Percentiles rank a stretch among this genome's conserved stretches.
Conservation (phyloP, 2,113 vertebrate genomes). For the Syrmaticus mikado region DNA sequence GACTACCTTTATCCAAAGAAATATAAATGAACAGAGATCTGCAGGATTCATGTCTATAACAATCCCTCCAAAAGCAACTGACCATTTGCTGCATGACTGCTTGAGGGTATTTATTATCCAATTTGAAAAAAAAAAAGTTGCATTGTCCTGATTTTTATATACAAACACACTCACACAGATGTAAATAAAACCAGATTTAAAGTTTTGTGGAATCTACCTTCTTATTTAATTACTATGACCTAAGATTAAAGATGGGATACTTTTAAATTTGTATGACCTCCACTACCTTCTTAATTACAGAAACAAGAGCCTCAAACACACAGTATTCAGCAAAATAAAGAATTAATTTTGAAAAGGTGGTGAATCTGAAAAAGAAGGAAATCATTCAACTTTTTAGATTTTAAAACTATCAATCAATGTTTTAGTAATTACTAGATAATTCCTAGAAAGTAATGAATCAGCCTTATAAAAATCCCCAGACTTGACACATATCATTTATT, state of each 20-base stretch:
- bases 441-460: slow-evolving; percentile 23
- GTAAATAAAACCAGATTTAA: background rate
- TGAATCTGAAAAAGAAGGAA: background rate
- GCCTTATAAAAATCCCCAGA: background rate
- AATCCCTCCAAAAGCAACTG: background rate
- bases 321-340: background rate
- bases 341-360: background rate
- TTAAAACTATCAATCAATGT: background rate
- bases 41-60: background rate
- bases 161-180: background rate
- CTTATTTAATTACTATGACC: background rate
- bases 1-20: background rate
- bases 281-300: background rate
- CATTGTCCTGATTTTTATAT: background rate
- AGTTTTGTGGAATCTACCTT: background rate
- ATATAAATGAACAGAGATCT: background rate
- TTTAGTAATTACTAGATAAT: background rate
- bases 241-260: background rate
- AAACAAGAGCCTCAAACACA: background rate
- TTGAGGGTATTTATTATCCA: background rate
- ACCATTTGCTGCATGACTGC: background rate
- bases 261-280: background rate
- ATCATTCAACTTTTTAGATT: background rate
- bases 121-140: background rate
- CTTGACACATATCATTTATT: background rate